Base-by-base conservation (phyloP, 2,888 invertebrate species). In the Drosophila planitibia region DNA sequence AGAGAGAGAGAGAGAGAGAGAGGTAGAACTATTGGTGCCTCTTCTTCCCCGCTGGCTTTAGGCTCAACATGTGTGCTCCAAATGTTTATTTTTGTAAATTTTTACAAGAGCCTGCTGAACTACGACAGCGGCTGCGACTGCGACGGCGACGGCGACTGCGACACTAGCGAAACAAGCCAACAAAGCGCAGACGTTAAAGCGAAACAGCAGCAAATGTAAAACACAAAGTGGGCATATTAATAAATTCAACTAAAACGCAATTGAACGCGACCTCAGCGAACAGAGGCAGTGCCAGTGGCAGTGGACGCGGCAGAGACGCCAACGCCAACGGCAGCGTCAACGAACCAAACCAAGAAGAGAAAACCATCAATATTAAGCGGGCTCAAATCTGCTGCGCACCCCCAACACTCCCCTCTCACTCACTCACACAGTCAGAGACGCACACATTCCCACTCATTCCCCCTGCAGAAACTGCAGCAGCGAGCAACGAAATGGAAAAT, bases 31-130 rank as follows among this genome's bases (percentile, higher is more conserved):
- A 67, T 54, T 53, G 62, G 51, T 47, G 32, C 12, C 14, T 30
- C 58, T 53, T 22, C 35, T 55, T 52, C 59, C 53, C 52, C 30
- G 70, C 22, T n/a, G 25, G 25, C 12, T 63, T 55, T 67, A 63
- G 55, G 64, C 55, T 74, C 69, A 90, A 86, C 85, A 86, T 86
- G 91, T 86, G 85, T 86, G 85, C 87, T 86, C 85, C 85, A 91
- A 86, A 86, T 86, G 85, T 91, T 83, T 83, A 55, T 67, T 59
- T 70, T 70, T 85, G 76, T 84, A 80, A 89, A 80, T 78, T 73
- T 61, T 77, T 82, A 79, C 83, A 79, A 82, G 83, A 74, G 66
- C 70, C 80, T 49, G 65, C 83, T 49, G 65, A 63, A 71, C 63
- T 76, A 59, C 78, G 67, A 69, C 69, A 70, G 74, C 69, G 74